phyloP scores from a whole-genome alignment of 1,140 invertebrate species.

The Bombus vancouverensis region DNA sequence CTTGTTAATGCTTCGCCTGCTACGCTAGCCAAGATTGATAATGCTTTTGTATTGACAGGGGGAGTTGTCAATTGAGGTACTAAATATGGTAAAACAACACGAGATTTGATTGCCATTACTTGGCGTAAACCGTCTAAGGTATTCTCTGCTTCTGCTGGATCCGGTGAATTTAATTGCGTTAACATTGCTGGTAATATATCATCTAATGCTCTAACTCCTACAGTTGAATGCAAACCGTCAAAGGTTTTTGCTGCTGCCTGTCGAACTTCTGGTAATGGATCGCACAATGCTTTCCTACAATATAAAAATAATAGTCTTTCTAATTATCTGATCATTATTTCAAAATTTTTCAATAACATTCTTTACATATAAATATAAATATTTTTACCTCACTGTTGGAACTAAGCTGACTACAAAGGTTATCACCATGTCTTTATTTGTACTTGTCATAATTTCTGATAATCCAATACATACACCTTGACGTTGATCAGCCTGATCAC shows the following conservation, averaged over 20 bases:
- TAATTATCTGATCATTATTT: background rate
- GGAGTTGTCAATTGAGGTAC: slow-evolving; percentile 96
- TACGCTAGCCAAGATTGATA: slow-evolving; percentile 95
- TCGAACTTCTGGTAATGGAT: slow-evolving; percentile 95
- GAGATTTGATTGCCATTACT: slow-evolving; percentile 98
- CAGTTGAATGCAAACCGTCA: slow-evolving; percentile 96
- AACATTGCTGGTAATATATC: slow-evolving; percentile 97
- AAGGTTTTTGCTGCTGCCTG: slow-evolving; percentile 98
- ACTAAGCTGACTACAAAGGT: slow-evolving; percentile 97
- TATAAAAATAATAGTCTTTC: background rate
- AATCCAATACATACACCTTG: slow-evolving; percentile 99
- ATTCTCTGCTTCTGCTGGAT: slow-evolving; percentile 89
- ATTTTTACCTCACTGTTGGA: slow-evolving; percentile 92
- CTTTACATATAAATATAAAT: background rate
- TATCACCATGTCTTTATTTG: slow-evolving; percentile 96
- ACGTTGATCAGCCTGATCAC: slow-evolving; percentile 94
- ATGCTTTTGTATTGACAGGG: slow-evolving; percentile 95
- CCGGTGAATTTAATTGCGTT: slow-evolving; percentile 90
- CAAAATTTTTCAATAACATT: background rate
- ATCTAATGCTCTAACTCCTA: slow-evolving; percentile 97
- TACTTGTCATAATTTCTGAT: slow-evolving; percentile 98
- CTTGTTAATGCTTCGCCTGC: slow-evolving; percentile 96
- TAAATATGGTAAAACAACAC: slow-evolving; percentile 96
- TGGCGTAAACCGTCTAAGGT: slow-evolving; percentile 97
- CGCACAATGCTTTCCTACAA: slow-evolving; percentile 92